phyloP scores from a whole-genome alignment of 2,113 vertebrate species.

The Pterophyllum scalare region DNA sequence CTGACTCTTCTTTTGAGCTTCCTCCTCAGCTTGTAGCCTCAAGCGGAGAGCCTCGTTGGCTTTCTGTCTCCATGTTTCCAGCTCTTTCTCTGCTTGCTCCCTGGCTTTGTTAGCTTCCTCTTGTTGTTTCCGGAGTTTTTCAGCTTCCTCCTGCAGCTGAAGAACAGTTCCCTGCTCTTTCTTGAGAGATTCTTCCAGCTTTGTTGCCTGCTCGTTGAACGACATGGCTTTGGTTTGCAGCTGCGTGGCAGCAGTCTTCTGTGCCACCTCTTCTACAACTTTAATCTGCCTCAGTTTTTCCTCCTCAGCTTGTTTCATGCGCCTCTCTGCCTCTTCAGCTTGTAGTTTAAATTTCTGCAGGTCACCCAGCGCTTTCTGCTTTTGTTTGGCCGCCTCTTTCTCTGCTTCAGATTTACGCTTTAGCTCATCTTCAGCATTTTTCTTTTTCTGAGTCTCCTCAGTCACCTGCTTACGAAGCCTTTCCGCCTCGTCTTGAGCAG shows the following conservation, averaged over 20 bases:
- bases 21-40: conserved; percentile 92
- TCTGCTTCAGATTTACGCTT: conserved; percentile 89
- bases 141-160: conserved; percentile 91
- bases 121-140: conserved; percentile 86
- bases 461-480: conserved; percentile 90
- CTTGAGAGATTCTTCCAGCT: conserved; percentile 90
- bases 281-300: conserved; percentile 91
- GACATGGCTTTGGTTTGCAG: conserved; percentile 87
- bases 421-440: conserved; percentile 91
- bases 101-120: conserved; percentile 86
- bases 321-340: conserved; percentile 91
- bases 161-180: conserved; percentile 89
- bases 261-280: conserved; percentile 88
- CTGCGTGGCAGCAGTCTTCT: conserved; percentile 84
- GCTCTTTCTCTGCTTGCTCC: conserved; percentile 89
- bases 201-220: conserved; percentile 84
- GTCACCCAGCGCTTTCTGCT: conserved; percentile 89
- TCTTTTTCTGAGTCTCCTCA: conserved; percentile 93
- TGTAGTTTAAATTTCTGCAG: conserved; percentile 89
- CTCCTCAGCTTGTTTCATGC: conserved; percentile 89
- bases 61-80: conserved; percentile 95
- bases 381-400: conserved; percentile 89
- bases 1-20: conserved; percentile 90
- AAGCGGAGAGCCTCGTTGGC: conserved; percentile 94
- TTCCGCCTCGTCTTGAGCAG: conserved; percentile 92